Evolutionary conservation across 2,797 vertebrate species (phyloP).

Genomic region (Galaxias olidus): DNA sequence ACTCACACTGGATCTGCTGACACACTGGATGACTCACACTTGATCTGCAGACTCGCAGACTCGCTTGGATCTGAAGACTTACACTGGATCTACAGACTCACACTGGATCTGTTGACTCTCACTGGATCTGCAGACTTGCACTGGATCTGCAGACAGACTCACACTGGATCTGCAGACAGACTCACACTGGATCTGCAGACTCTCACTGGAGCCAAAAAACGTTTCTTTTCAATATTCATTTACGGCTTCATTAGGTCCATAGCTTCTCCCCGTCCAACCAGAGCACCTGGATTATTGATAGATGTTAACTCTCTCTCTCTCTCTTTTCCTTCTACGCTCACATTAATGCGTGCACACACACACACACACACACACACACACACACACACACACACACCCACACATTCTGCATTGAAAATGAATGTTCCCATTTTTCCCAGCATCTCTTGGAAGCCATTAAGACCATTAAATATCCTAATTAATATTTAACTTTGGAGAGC

Average conservation of each 20-base stretch:
- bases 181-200: neutral
- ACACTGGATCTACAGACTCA: too few species aligned
- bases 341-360: constrained; percentile 14
- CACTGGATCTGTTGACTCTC: too few species aligned
- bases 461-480: constrained; percentile 57
- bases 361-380: constrained; percentile 19
- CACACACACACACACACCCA: constrained; percentile 23
- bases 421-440: constrained; percentile 47
- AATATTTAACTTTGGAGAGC: constrained; percentile 51
- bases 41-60: too few species aligned
- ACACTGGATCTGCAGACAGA: too few species aligned
- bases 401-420: constrained; percentile 46
- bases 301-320: constrained; percentile 17
- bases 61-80: too few species aligned
- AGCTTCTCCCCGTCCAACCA: constrained; percentile 24
- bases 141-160: too few species aligned
- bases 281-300: constrained; percentile 47
- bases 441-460: constrained; percentile 59
- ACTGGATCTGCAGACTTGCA: too few species aligned
- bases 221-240: constrained; percentile 24
- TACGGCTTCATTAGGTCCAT: constrained; percentile 22
- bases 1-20: neutral
- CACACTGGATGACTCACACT: too few species aligned
- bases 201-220: neutral
- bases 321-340: neutral